Percentiles rank a stretch among this genome's conserved stretches.
These are phyloP conservation scores for Serilophus lunatus DNA, from an alignment of 2,113 vertebrate species.

Conservation along the genomic window DNA sequence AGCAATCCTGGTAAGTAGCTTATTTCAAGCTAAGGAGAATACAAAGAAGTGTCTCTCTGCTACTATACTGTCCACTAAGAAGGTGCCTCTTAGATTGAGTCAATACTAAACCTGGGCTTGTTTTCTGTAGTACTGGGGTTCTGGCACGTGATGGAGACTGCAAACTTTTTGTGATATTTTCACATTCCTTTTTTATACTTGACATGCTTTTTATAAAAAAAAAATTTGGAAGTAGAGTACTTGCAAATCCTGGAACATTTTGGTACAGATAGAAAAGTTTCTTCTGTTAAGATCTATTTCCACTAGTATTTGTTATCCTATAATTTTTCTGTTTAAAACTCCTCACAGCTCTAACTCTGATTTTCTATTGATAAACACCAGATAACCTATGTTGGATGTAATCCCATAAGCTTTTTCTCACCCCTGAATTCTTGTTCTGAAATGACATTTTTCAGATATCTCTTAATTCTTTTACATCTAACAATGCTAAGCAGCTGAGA, in stretches of 20 bases:
- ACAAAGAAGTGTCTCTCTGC: background rate
- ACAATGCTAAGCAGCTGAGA: background rate
- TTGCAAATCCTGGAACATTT: background rate
- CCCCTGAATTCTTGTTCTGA: background rate
- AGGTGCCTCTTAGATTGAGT: background rate
- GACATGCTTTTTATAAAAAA: background rate
- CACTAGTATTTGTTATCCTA: background rate
- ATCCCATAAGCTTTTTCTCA: background rate
- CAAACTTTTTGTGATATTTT: background rate
- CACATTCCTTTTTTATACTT: background rate
- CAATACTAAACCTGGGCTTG: background rate
- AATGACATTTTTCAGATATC: background rate
- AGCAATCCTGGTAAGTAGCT: background rate
- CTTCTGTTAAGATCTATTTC: background rate
- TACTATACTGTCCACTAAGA: background rate
- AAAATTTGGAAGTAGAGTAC: background rate
- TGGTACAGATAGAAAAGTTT: background rate
- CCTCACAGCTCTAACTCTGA: background rate
- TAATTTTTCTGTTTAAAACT: background rate
- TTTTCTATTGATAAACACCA: background rate
- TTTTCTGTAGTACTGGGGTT: background rate
- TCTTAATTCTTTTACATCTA: background rate
- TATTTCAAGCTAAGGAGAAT: background rate
- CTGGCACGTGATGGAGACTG: background rate
- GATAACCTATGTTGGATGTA: background rate